phyloP scores from a whole-genome alignment of 2,797 vertebrate species.

The Mus spretus region DNA sequence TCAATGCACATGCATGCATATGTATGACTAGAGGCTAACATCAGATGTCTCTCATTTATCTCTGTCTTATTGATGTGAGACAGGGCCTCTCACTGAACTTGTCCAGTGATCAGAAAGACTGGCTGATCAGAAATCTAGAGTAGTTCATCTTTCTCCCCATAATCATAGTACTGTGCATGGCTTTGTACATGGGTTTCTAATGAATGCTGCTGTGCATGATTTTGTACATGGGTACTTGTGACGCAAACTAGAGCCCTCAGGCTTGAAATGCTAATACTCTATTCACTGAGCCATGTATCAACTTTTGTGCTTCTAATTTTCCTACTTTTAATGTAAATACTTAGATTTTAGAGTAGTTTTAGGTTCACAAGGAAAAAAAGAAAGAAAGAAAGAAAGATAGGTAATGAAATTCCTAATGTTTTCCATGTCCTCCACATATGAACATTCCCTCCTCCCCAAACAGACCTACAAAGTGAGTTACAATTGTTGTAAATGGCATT shows the following conservation, averaged over 20 bases:
- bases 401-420: background rate
- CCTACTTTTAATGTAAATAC: background rate
- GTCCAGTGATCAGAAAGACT: background rate
- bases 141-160: background rate
- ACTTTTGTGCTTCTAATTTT: background rate
- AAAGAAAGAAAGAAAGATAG: background rate
- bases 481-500: background rate
- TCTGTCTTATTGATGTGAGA: background rate
- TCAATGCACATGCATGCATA: background rate
- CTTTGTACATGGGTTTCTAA: background rate
- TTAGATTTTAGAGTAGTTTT: background rate
- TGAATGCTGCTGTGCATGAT: too few species aligned
- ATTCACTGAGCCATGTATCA: background rate
- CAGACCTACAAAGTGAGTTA: fast-evolving
- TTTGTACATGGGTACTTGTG: background rate
- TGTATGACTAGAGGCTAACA: background rate
- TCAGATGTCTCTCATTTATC: background rate
- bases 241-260: too few species aligned
- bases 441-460: background rate
- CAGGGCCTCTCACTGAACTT: background rate
- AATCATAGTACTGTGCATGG: background rate
- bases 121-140: background rate
- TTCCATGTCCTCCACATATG: background rate
- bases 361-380: background rate
- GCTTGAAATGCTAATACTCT: background rate